A percentile compares a stretch with the other conserved stretches of the same genome.
Evolutionary conservation across 2,888 invertebrate genomes (phyloP).

Genomic region (Synergus gifuensis): DNA sequence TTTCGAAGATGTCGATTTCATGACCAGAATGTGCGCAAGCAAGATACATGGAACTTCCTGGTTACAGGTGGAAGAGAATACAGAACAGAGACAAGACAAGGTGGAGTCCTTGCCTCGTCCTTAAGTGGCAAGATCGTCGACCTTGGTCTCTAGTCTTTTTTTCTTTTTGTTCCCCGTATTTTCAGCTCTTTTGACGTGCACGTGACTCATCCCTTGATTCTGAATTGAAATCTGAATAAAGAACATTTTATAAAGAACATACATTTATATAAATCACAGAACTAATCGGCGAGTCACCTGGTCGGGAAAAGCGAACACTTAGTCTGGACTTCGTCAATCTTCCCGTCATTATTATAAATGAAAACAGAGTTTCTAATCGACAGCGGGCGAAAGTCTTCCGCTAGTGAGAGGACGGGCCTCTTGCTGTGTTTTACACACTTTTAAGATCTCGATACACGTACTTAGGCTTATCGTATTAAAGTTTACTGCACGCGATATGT

Average conservation of each 20-base stretch:
- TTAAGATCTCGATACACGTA: background rate
- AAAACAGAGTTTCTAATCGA: slow-evolving; percentile 60
- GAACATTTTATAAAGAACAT: background rate
- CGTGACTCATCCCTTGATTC: slow-evolving; percentile 53
- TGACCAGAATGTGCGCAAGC: slow-evolving; percentile 17
- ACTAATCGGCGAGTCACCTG: slow-evolving; percentile 38
- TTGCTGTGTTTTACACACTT: background rate
- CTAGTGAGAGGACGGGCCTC: background rate
- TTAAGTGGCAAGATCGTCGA: slow-evolving; percentile 63
- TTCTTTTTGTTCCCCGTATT: slow-evolving; percentile 48
- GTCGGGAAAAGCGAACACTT: slow-evolving; percentile 29
- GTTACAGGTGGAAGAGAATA: slow-evolving; percentile 58
- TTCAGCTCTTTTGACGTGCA: slow-evolving; percentile 51
- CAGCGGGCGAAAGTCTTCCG: slow-evolving; percentile 60
- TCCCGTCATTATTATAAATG: slow-evolving; percentile 48
- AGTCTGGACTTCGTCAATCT: slow-evolving; percentile 26
- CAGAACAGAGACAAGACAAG: slow-evolving; percentile 50
- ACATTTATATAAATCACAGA: slow-evolving; percentile 10
- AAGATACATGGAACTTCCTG: slow-evolving; percentile 57
- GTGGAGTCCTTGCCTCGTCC: slow-evolving; percentile 64
- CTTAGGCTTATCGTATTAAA: background rate
- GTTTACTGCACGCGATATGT: background rate
- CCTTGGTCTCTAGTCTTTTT: slow-evolving; percentile 66
- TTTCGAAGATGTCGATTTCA: slow-evolving; percentile 16
- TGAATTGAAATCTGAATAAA: background rate